Conservation (phyloP, 2,113 vertebrate genomes). For the Crotalus horridus region DNA sequence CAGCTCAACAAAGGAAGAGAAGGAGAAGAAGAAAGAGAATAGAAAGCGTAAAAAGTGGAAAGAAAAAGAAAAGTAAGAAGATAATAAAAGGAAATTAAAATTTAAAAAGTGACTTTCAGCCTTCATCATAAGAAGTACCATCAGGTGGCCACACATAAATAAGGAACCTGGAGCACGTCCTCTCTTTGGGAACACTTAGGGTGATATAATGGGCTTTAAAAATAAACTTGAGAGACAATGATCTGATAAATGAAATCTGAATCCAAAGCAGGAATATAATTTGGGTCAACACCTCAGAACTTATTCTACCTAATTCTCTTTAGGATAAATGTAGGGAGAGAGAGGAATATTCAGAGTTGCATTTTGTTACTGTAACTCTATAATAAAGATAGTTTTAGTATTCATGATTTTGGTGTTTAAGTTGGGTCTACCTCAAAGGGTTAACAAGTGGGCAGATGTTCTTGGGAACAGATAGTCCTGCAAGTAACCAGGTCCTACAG, state of each 20-base stretch:
- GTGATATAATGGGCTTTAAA: too few species aligned
- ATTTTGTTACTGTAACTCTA: neutral
- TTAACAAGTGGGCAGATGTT: neutral
- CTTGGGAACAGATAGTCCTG: neutral
- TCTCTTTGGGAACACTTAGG: too few species aligned
- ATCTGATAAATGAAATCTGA: neutral
- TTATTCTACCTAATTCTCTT: neutral
- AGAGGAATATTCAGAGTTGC: neutral
- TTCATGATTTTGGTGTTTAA: neutral
- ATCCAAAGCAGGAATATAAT: neutral
- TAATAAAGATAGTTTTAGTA: neutral
- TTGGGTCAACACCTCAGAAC: neutral
- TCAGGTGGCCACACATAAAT: too few species aligned
- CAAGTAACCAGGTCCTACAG: neutral
- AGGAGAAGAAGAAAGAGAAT: too few species aligned
- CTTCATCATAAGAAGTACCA: neutral
- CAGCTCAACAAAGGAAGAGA: neutral
- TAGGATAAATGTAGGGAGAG: neutral
- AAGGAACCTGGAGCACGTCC: too few species aligned
- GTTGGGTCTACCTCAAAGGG: neutral
- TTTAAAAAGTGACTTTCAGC: neutral
- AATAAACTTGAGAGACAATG: too few species aligned
- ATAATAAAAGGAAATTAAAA: neutral
- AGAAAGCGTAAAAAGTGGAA: neutral
- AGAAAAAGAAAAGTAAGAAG: neutral